These are phyloP conservation scores for Lacanobia oleracea DNA, from an alignment of 2,888 invertebrate species.

Conservation along the genomic window DNA sequence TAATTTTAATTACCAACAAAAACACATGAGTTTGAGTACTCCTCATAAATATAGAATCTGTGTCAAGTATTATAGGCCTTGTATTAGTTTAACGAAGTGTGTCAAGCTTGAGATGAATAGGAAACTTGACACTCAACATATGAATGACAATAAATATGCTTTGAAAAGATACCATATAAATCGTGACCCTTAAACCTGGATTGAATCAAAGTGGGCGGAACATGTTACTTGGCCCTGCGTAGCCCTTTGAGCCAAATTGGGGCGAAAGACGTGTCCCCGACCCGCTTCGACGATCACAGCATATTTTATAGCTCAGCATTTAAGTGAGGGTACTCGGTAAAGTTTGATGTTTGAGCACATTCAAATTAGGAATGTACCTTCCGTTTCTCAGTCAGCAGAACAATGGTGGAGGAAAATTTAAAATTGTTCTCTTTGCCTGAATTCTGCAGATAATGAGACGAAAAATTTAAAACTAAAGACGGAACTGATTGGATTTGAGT, in stretches of 20 bases:
- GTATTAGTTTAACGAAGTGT: conserved; percentile 46
- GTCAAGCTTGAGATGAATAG: conserved; percentile 58
- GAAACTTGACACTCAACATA: conserved; percentile 42
- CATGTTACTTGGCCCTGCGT: conserved; percentile 42
- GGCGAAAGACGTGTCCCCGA: conserved; percentile 54
- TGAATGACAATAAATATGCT: conserved; percentile 54
- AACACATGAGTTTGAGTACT: conserved; percentile 23
- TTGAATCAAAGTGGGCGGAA: conserved; percentile 63
- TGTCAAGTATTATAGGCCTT: conserved; percentile 50
- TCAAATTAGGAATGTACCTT: conserved; percentile 33
- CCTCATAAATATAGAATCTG: conserved; percentile 43
- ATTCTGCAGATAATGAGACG: not conserved
- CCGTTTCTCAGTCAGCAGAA: not conserved
- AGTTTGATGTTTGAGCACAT: conserved; percentile 41
- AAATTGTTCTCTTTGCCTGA: not conserved
- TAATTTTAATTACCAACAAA: conserved; percentile 25
- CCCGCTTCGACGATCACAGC: conserved; percentile 49
- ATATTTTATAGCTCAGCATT: conserved; percentile 50
- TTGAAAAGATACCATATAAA: conserved; percentile 41
- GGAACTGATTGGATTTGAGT: not conserved
- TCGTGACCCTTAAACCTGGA: conserved; percentile 53
- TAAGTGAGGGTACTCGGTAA: conserved; percentile 32
- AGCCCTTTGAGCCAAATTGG: conserved; percentile 61
- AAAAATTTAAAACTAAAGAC: not conserved
- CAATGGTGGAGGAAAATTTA: not conserved